phyloP scores from a whole-genome alignment of 2,888 invertebrate genomes.

The Trichopria drosophilae region DNA sequence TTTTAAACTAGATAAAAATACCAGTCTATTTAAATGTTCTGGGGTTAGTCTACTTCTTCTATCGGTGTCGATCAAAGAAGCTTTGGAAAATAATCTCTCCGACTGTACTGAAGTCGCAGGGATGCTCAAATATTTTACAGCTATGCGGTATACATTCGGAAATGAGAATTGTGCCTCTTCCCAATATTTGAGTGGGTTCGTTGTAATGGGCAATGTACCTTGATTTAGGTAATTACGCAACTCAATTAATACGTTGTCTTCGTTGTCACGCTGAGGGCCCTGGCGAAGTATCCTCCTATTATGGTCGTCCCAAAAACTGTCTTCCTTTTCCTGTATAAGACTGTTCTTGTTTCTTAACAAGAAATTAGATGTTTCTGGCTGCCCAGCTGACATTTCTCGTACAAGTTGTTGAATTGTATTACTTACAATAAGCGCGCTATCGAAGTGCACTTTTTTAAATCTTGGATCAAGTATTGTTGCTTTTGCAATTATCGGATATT shows the following conservation, averaged over 20 bases:
- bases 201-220: not conserved
- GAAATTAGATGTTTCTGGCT: too few relatives aligned
- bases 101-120: slow-evolving; percentile 9
- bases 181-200: slow-evolving; percentile 10
- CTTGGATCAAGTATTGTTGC: too few relatives aligned
- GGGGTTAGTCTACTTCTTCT: not conserved
- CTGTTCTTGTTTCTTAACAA: too few relatives aligned
- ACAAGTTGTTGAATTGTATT: too few relatives aligned
- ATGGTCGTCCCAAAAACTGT: not conserved
- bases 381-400: too few relatives aligned
- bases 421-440: not conserved
- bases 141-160: slow-evolving; percentile 2
- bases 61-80: not conserved
- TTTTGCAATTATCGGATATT: too few relatives aligned
- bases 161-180: not conserved
- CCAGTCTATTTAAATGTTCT: not conserved
- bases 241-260: not conserved
- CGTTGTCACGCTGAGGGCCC: not conserved
- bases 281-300: not conserved
- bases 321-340: not conserved
- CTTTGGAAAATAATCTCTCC: slow-evolving; percentile 6
- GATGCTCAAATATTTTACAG: slow-evolving; percentile 8
- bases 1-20: not conserved
- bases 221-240: not conserved
- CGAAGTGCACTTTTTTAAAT: slow-evolving; percentile 3